Conservation (phyloP, 2,113 vertebrate genomes). For the Nicator chloris region DNA sequence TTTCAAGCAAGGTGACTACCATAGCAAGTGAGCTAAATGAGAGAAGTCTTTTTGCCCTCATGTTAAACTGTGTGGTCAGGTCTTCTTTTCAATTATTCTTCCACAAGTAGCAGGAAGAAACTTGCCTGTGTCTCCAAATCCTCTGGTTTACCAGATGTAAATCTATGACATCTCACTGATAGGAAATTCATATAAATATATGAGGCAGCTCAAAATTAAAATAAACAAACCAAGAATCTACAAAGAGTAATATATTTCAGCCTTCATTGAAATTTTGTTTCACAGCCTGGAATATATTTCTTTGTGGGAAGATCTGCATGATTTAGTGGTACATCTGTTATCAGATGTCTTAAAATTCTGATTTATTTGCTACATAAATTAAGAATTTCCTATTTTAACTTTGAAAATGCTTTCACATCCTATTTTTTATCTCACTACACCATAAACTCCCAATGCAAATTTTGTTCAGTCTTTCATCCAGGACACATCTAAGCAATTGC, state of each 20-base stretch:
- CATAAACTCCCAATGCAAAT: background rate
- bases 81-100: background rate
- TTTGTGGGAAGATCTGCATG: background rate
- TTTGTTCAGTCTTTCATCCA: background rate
- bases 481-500: background rate
- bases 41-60: background rate
- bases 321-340: background rate
- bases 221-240: background rate
- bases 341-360: background rate
- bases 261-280: background rate
- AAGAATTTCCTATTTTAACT: background rate
- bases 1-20: background rate
- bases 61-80: background rate
- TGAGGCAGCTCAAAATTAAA: constrained; percentile 1
- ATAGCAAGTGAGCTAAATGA: background rate
- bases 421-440: background rate
- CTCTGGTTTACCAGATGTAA: background rate
- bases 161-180: background rate
- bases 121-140: background rate
- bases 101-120: background rate
- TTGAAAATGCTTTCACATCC: background rate
- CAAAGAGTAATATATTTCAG: background rate
- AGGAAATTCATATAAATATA: background rate
- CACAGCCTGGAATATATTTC: background rate
- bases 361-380: constrained; percentile 14